Base-by-base conservation (phyloP, 2,888 invertebrate species). In the Chrysopilus asiliformis region DNA sequence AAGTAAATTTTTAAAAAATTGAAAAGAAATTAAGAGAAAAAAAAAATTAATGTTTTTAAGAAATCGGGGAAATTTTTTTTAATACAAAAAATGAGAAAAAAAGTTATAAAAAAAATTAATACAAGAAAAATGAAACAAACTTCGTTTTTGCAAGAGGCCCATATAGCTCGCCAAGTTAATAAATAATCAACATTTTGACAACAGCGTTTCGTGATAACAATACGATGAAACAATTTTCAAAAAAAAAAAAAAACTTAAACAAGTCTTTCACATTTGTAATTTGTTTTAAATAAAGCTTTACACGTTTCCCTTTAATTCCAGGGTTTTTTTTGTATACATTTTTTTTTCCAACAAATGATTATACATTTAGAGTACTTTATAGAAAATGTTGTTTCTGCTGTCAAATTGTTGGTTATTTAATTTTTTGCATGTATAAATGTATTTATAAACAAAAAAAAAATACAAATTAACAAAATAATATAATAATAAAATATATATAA, bases 111-210 rank as follows among this genome's bases (percentile, higher is more conserved):
- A 42, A 41, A 45, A 38, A 36, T 32, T 27, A 26, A 15, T 24
- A 29, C 6, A 39, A 41, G 34, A 47, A 25, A 39, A 39, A 42
- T 41, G 25, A 22, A 42, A 41, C 34, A 55, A 53, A 60, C 63
- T 64, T 64, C 64, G 64, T 64, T 64, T 64, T 64, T 64, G 64
- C 64, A 64, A 64, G 64, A 64, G 62, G 64, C 64, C 64, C 64
- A 64, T 63, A 61, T 64, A 64, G 64, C 64, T 64, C 64, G 64
- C 64, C 64, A 63, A 63, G 38, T 39, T 38, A 44, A 34, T 39
- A 43, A 42, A 39, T 43, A 41, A 38, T 36, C 53, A 53, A 52
- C 49, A 52, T 51, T 53, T 53, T 53, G 53, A 53, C 53, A 51
- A 48, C 49, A 38, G 30, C 49, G 41, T 45, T 43, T n/a, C n/a